phyloP scores from a whole-genome alignment of 1,140 invertebrate genomes.

The Drosophila paulistorum region DNA sequence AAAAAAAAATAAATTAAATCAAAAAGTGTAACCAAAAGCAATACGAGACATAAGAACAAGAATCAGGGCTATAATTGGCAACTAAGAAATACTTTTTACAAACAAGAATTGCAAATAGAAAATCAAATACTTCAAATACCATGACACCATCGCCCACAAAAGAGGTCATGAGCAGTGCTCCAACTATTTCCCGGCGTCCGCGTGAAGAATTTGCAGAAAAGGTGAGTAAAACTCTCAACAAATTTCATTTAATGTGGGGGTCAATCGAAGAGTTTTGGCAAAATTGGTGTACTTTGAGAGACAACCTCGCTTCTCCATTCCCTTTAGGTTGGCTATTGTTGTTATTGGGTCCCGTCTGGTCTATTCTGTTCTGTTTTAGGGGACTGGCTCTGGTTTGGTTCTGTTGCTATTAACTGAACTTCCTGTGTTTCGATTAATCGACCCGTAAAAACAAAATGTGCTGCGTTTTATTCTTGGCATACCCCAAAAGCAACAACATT shows the following conservation, averaged over 20 bases:
- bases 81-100: neutral
- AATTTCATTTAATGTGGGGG: neutral
- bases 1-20: slow-evolving; percentile 7
- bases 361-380: neutral
- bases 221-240: slow-evolving; percentile 49
- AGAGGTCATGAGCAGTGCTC: slow-evolving; percentile 67
- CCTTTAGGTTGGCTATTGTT: slow-evolving; percentile 20
- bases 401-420: slow-evolving; percentile 51
- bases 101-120: slow-evolving; percentile 3
- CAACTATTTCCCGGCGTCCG: slow-evolving; percentile 75
- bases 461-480: slow-evolving; percentile 48
- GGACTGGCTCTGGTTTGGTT: neutral
- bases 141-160: slow-evolving; percentile 80
- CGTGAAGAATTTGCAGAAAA: slow-evolving; percentile 80
- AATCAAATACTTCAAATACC: neutral
- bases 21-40: slow-evolving; percentile 66
- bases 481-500: slow-evolving; percentile 57
- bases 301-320: too few relatives aligned
- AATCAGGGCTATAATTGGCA: slow-evolving; percentile 22
- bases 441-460: slow-evolving; percentile 45
- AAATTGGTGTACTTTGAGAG: too few relatives aligned
- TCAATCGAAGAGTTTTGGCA: neutral
- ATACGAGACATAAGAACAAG: slow-evolving; percentile 36
- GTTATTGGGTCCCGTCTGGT: neutral
- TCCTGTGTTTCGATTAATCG: slow-evolving; percentile 70